Evolutionary conservation across 2,797 vertebrate species (phyloP), one percentile per base, ranked within the genome.

Genomic region (Muraenolepis orangiensis): DNA sequence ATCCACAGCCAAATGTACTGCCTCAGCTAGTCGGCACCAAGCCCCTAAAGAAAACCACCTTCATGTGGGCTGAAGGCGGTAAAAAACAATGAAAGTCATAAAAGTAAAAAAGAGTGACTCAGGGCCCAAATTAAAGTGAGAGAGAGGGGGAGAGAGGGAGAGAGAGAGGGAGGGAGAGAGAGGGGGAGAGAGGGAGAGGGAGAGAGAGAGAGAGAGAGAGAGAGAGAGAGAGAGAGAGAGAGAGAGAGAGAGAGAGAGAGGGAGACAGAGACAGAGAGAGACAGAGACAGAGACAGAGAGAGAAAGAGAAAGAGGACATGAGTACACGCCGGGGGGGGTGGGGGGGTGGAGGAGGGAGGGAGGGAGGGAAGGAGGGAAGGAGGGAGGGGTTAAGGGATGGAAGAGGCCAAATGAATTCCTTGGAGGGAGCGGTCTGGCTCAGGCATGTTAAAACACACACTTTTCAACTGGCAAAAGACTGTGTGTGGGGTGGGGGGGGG

Each of bases 371-470:
- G 26, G 61, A n/a, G 26, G 61, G 61, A 14, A 12, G 13, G 82
- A 81, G 74, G 76, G 76, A 73, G 66, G 69, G 77, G 80, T 78
- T 79, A 79, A 88, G 85, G 80, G 76, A 73, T 88, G 80, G 76
- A 87, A 89, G 77, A 86, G 77, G 73, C 30, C 0, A 72, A 78
- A 75, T 79, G 76, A 91, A 93, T 94, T 93, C 93, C 91, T 87
- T 61, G 64, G 88, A 80, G 79, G 84, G 88, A 86, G 85, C 81
- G 73, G 88, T 89, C 87, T 85, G 85, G 89, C 80, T 76, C 16
- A 70, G 88, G 88, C 92, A 91, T 89, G 93, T 91, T 85, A 84
- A 84, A 89, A 92, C 91, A 90, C 74, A 90, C 74, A 82, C 71
- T 68, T 76, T 71, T 76, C 66, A 74, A 81, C 78, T 69, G 83